These are phyloP conservation scores for Muscina levida DNA, from an alignment of 2,888 invertebrate genomes.

Conservation along the genomic window DNA sequence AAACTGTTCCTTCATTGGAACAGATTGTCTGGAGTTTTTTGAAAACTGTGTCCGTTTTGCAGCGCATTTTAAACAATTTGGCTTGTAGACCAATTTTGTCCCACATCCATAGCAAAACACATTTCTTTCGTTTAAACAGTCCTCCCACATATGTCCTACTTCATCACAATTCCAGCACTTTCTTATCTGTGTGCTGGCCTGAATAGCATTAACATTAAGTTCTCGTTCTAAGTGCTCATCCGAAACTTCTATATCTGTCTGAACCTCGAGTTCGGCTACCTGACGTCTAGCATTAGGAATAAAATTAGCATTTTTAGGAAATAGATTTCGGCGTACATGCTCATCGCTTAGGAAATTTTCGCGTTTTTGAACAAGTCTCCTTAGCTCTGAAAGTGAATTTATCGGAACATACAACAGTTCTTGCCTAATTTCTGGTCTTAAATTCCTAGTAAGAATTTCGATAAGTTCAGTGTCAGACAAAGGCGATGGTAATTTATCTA, in stretches of 20 bases:
- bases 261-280: not conserved
- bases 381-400: not conserved
- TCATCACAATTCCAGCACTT: not conserved
- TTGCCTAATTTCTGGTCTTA: not conserved
- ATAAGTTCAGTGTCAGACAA: not conserved
- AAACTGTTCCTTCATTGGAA: not conserved
- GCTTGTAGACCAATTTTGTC: not conserved
- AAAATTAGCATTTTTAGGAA: not conserved
- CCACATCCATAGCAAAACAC: slow-evolving; percentile 1
- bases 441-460: not conserved
- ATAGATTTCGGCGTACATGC: not conserved
- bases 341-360: not conserved
- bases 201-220: no score
- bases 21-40: not conserved
- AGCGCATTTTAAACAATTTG: not conserved
- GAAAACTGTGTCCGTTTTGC: not conserved
- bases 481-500: not conserved
- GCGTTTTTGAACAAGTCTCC: not conserved
- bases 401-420: slow-evolving; percentile 3
- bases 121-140: not conserved
- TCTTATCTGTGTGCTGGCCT: no score
- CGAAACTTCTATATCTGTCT: no score
- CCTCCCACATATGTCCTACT: not conserved
- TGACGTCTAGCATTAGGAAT: not conserved
- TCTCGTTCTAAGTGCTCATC: no score